These are phyloP conservation scores for Pampusana beccarii DNA, from an alignment of 2,113 vertebrate species.

Conservation along the genomic window DNA sequence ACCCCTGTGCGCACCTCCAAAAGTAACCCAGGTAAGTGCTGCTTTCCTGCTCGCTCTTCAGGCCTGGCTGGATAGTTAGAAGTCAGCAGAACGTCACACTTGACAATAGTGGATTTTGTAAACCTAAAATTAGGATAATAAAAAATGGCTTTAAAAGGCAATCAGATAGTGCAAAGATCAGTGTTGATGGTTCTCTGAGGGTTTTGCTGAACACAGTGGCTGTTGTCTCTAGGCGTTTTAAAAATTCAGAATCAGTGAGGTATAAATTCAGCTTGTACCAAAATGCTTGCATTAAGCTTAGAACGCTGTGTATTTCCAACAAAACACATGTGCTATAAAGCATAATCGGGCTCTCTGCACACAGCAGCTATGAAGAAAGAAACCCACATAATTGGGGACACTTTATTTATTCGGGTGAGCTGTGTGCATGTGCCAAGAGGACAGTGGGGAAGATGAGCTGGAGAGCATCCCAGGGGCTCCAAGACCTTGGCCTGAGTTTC, in stretches of 20 bases:
- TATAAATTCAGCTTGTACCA: background rate
- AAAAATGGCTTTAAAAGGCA: background rate
- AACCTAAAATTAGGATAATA: background rate
- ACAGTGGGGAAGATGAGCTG: background rate
- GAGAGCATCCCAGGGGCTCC: background rate
- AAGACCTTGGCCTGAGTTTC: background rate
- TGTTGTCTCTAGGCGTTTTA: background rate
- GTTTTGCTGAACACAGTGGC: background rate
- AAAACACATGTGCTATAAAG: background rate
- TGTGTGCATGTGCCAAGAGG: background rate
- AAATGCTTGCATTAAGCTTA: background rate
- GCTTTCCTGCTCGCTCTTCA: background rate
- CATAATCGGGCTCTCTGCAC: background rate
- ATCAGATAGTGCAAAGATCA: background rate
- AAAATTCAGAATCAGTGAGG: background rate
- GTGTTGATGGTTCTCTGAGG: background rate
- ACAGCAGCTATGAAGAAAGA: background rate
- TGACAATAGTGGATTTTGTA: background rate
- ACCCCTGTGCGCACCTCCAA: slow-evolving; percentile 93
- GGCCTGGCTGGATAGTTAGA: background rate
- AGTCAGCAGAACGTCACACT: background rate
- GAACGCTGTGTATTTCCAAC: background rate
- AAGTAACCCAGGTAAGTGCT: slow-evolving; percentile 87
- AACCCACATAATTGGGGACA: accelerated
- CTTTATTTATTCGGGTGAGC: background rate